These are phyloP conservation scores for Bos javanicus DNA, from an alignment of 2,113 vertebrate genomes.

Conservation along the genomic window DNA sequence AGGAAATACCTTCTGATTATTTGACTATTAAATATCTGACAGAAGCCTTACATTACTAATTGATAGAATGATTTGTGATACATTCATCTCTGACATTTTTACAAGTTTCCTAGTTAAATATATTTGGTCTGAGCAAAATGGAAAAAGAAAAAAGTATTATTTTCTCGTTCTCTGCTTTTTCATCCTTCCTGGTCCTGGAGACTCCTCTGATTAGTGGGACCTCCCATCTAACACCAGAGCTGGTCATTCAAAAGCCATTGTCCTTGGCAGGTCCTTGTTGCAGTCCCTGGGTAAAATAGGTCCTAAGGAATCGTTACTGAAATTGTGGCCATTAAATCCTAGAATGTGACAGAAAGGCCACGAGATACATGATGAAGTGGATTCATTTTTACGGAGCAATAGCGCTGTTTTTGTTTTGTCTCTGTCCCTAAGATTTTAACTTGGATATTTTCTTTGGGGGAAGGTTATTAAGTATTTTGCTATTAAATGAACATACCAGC, in stretches of 20 bases:
- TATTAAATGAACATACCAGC: constrained; percentile 78
- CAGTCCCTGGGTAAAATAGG: neutral
- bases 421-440: neutral
- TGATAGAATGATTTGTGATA: neutral
- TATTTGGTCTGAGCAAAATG: neutral
- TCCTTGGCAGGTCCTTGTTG: neutral
- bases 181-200: neutral
- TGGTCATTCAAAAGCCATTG: neutral
- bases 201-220: neutral
- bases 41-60: neutral
- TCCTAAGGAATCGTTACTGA: neutral
- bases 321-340: neutral
- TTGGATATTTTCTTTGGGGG: neutral
- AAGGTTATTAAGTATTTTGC: neutral
- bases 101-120: neutral
- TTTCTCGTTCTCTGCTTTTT: neutral
- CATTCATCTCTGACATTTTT: neutral
- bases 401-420: neutral
- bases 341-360: neutral
- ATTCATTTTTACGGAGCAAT: neutral
- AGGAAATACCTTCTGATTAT: neutral
- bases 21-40: neutral
- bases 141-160: neutral
- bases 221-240: neutral
- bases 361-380: neutral